Percentiles rank a stretch among this genome's conserved stretches.
phyloP scores from a whole-genome alignment of 2,888 invertebrate species.

The Hydriomena furcata region DNA sequence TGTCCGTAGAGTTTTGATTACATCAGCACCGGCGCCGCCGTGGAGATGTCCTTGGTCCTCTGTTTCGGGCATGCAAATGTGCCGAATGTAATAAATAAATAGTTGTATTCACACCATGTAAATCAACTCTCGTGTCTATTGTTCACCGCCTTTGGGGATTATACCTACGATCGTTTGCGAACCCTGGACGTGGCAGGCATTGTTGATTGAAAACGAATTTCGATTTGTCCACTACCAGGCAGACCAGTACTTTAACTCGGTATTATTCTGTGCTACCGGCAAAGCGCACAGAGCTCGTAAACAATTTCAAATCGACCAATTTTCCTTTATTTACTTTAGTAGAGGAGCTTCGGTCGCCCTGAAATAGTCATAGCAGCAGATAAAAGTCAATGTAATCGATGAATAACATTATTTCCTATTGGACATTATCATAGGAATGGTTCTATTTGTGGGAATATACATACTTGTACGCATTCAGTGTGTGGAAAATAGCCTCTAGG shows the following conservation, averaged over 20 bases:
- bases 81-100: conserved; percentile 62
- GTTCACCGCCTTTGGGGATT: conserved; percentile 75
- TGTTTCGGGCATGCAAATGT: conserved; percentile 76
- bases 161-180: conserved; percentile 54
- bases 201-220: conserved; percentile 66
- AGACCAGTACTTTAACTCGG: conserved; percentile 6
- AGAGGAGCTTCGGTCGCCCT: conserved; percentile 28
- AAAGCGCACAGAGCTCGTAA: conserved; percentile 50
- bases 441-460: conserved; percentile 46
- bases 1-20: conserved; percentile 57
- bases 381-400: conserved; percentile 47
- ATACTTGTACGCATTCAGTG: conserved; percentile 33
- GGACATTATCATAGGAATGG: conserved; percentile 48
- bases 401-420: conserved; percentile 39
- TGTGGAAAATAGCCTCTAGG: conserved; percentile 29
- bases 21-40: conserved; percentile 66
- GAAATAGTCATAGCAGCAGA: conserved; percentile 45
- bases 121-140: conserved; percentile 75
- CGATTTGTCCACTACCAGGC: conserved; percentile 53
- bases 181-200: conserved; percentile 64
- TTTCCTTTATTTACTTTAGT: conserved; percentile 14
- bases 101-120: conserved; percentile 63
- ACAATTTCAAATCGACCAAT: conserved; percentile 41
- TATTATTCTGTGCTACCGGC: conserved; percentile 4
- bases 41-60: conserved; percentile 56